A percentile compares a stretch with the other conserved stretches of the same genome.
Conservation (phyloP, 1,140 invertebrate species). For the Calephelis virginiensis region DNA sequence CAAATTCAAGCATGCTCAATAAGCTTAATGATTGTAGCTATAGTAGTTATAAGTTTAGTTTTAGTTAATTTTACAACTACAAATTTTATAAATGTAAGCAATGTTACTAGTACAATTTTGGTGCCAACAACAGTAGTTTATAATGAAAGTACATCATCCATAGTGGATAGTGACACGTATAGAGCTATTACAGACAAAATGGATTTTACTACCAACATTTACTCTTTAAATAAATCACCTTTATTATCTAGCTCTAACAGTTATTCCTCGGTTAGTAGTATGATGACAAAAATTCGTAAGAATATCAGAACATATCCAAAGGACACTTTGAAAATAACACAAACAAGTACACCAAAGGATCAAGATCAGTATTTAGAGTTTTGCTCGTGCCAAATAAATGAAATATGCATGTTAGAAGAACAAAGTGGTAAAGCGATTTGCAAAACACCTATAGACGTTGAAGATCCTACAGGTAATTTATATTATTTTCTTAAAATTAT, state of each 20-base stretch:
- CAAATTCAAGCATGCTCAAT: conserved; percentile 74
- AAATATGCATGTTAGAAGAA: conserved; percentile 84
- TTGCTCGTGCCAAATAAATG: conserved; percentile 74
- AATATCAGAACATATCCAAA: conserved; percentile 69
- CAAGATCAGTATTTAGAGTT: conserved; percentile 59
- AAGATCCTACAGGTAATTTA: conserved; percentile 82
- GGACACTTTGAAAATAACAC: conserved; percentile 39
- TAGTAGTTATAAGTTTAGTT: conserved; percentile 70
- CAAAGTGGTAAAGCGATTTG: conserved; percentile 82
- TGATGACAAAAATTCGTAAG: conserved; percentile 63
- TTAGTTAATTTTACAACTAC: conserved; percentile 68
- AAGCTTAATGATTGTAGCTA: conserved; percentile 71
- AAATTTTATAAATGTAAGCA: conserved; percentile 51
- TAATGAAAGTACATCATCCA: conserved; percentile 54
- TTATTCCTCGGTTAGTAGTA: conserved; percentile 36
- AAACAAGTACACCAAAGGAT: conserved; percentile 48
- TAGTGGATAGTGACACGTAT: conserved; percentile 34
- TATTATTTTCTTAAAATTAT: background rate
- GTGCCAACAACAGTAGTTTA: conserved; percentile 59
- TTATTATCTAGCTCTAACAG: conserved; percentile 37
- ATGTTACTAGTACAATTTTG: conserved; percentile 60
- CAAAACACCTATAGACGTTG: conserved; percentile 76
- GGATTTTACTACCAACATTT: conserved; percentile 23
- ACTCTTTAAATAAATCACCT: conserved; percentile 25
- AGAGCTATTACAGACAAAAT: conserved; percentile 6